phyloP scores from a whole-genome alignment of 1,140 invertebrate species.

The Hirudo medicinalis region DNA sequence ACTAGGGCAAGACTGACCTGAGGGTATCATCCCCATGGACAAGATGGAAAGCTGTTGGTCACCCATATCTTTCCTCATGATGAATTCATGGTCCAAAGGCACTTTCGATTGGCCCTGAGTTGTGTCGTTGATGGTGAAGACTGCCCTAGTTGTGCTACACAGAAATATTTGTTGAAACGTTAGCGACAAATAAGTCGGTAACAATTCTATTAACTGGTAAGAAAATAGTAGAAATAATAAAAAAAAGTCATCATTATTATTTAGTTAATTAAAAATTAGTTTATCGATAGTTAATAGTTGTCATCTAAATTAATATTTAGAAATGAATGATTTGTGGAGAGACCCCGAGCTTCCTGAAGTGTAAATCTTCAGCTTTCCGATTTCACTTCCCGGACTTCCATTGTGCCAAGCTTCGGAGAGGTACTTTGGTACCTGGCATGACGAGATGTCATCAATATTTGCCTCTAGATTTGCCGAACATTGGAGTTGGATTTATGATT shows the following conservation, averaged over 20 bases:
- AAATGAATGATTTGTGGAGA: too few species aligned
- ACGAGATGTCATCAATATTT: background rate
- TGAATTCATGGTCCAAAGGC: background rate
- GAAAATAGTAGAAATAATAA: background rate
- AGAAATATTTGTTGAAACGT: background rate
- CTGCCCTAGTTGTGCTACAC: background rate
- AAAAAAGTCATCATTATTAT: background rate
- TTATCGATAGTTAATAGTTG: background rate
- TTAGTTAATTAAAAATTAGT: background rate
- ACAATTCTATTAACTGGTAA: background rate
- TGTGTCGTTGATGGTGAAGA: slow-evolving; percentile 2
- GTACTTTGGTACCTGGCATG: slow-evolving; percentile 12
- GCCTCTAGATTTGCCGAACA: background rate
- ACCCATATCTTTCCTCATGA: background rate
- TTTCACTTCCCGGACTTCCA: slow-evolving; percentile 8
- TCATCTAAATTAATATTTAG: too few species aligned
- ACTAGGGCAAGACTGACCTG: too few species aligned
- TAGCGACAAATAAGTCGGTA: too few species aligned
- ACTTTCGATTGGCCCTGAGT: background rate
- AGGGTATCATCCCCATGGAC: background rate
- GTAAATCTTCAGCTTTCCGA: slow-evolving; percentile 10
- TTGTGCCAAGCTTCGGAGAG: slow-evolving; percentile 5
- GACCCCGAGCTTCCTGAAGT: too few species aligned
- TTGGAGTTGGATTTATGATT: too few species aligned
- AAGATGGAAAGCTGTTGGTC: background rate